phyloP scores from a whole-genome alignment of 2,888 invertebrate species.

The Sisyra nigra region DNA sequence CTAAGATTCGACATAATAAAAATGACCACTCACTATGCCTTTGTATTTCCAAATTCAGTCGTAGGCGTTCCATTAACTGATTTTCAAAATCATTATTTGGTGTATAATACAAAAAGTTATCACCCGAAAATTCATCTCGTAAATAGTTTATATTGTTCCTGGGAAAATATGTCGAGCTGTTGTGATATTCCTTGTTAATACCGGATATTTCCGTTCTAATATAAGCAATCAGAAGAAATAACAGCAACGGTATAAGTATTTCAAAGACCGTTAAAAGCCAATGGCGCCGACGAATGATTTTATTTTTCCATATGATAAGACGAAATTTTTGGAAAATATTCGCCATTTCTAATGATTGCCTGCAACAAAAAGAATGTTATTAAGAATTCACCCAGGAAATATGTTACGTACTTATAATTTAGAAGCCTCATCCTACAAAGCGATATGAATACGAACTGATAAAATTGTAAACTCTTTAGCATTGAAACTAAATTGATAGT shows the following conservation, averaged over 20 bases:
- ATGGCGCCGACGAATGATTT: conserved; percentile 21
- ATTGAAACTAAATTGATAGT: too few species aligned
- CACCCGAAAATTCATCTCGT: neutral
- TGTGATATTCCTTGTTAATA: conserved; percentile 20
- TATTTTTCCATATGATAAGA: conserved; percentile 23
- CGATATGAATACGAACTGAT: too few species aligned
- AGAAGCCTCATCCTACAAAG: too few species aligned
- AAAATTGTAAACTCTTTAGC: too few species aligned
- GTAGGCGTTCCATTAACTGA: conserved; percentile 19
- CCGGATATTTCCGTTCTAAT: conserved; percentile 20
- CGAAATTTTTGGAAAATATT: conserved; percentile 15
- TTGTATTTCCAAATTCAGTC: conserved; percentile 18
- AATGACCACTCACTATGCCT: conserved; percentile 19
- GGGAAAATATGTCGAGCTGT: conserved; percentile 14
- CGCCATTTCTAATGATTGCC: neutral
- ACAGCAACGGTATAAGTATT: conserved; percentile 20
- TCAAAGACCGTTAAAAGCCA: conserved; percentile 22
- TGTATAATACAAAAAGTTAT: conserved; percentile 17
- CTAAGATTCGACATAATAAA: neutral
- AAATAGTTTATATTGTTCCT: neutral
- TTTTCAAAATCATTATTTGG: conserved; percentile 19
- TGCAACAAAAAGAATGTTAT: too few species aligned
- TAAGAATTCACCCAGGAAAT: too few species aligned
- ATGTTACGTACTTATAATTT: too few species aligned
- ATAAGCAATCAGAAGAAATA: conserved; percentile 24